Evolutionary conservation across 2,113 vertebrate species (phyloP).

Genomic region (Vidua macroura): DNA sequence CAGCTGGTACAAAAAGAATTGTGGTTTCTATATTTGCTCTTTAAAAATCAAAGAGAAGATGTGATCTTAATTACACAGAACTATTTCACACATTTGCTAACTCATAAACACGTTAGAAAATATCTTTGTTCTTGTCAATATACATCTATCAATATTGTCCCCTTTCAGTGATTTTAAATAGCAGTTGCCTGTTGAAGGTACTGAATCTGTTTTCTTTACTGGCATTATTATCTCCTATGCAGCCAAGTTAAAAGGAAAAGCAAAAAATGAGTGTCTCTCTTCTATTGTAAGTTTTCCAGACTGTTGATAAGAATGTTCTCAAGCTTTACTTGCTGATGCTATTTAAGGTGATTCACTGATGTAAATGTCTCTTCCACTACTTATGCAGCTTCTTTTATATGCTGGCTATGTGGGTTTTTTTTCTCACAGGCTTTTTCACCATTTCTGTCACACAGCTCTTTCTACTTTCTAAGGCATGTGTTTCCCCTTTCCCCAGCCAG

Average conservation of each 20-base stretch:
- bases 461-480: background rate
- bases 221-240: background rate
- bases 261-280: background rate
- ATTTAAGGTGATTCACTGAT: background rate
- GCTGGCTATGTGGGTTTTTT: background rate
- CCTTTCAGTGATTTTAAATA: background rate
- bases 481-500: background rate
- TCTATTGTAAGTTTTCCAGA: background rate
- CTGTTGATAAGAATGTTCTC: background rate
- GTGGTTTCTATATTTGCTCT: background rate
- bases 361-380: background rate
- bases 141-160: background rate
- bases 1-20: background rate
- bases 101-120: background rate
- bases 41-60: background rate
- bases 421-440: background rate
- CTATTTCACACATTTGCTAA: background rate
- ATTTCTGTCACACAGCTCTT: background rate
- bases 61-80: background rate
- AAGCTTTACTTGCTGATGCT: background rate
- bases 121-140: background rate
- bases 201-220: background rate
- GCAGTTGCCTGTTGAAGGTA: background rate
- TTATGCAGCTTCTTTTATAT: background rate
- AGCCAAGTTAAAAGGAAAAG: background rate